Evolutionary conservation across 1,140 invertebrate species (phyloP), one percentile per base, ranked within the genome.

Genomic region (Triops cancriformis): DNA sequence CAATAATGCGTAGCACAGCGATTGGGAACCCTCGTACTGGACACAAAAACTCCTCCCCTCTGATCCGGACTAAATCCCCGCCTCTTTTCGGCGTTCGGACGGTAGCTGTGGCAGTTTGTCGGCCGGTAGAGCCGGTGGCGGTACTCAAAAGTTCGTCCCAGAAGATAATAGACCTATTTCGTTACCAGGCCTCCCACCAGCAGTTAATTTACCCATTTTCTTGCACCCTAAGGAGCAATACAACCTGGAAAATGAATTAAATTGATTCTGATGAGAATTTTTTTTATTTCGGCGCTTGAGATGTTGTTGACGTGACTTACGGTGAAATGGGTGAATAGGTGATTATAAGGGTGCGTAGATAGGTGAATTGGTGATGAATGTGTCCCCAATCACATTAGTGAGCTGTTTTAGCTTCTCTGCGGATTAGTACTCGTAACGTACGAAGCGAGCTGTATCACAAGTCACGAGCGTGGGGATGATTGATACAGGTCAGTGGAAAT

Each of bases 71-170:
- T 64, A 18, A 64, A 64, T 23, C 51, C 14, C 51, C 51, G 51
- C 51, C 51, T 64, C 51, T n/a, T 64, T 64, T 64, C n/a, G 51
- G 51, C 51, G 51, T 64, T n/a, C 14, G 51, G 51, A 64, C 51
- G 14, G 51, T 64, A 64, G n/a, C 51, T 6, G 51, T 64, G 51
- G 51, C 51, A 64, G 51, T 64, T 64, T 23, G 14, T 64, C 51
- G 51, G 18, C 51, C 51, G 51, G 51, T 64, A 23, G 51, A 64
- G 51, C 23, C 51, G 51, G 51, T 64, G 51, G 51, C 10, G 51
- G 14, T 23, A 64, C 51, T 23, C 18, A 18, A 64, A n/a, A 23
- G 51, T 64, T 64, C 14, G 23, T 64, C 51, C 6, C 10, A 9
- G 51, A 64, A 23, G 18, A n/a, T n/a, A n/a, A n/a, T n/a, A 64